Evolutionary conservation across 2,797 vertebrate species (phyloP).

Genomic region (Sorex maritimensis): DNA sequence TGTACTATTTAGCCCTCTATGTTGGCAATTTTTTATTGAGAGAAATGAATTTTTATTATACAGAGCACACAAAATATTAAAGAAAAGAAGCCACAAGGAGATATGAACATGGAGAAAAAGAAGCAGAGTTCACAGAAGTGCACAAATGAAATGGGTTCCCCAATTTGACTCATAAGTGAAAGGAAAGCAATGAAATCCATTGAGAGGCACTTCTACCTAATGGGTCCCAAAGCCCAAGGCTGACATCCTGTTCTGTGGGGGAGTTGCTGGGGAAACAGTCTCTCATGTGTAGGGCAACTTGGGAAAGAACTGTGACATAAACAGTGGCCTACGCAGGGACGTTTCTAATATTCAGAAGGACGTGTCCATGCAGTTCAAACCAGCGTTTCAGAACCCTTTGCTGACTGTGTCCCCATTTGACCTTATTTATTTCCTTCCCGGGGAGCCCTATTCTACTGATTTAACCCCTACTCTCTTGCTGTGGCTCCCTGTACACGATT

Average conservation of each 20-base stretch:
- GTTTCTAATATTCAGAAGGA: not conserved
- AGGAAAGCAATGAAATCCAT: not conserved
- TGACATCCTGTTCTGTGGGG: not conserved
- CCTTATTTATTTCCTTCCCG: too few relatives aligned
- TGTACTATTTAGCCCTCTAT: too few relatives aligned
- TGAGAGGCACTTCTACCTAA: not conserved
- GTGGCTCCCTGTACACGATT: too few relatives aligned
- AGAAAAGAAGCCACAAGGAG: not conserved
- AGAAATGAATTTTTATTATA: too few relatives aligned
- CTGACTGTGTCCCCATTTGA: too few relatives aligned
- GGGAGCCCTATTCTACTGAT: too few relatives aligned
- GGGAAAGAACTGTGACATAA: not conserved
- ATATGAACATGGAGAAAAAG: not conserved
- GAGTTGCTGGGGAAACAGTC: not conserved
- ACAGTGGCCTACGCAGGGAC: not conserved
- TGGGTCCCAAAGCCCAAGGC: conserved; percentile 10
- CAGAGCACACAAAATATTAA: too few relatives aligned
- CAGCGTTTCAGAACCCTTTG: too few relatives aligned
- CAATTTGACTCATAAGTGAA: not conserved
- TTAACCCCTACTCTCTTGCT: too few relatives aligned
- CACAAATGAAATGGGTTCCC: not conserved
- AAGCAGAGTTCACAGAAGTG: not conserved
- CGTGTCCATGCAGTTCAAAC: not conserved
- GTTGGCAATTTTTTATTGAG: too few relatives aligned
- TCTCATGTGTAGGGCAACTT: not conserved